A percentile compares a stretch with the other conserved stretches of the same genome.
These are phyloP conservation scores for Pelobates fuscus DNA, from an alignment of 2,113 vertebrate species.

Conservation along the genomic window DNA sequence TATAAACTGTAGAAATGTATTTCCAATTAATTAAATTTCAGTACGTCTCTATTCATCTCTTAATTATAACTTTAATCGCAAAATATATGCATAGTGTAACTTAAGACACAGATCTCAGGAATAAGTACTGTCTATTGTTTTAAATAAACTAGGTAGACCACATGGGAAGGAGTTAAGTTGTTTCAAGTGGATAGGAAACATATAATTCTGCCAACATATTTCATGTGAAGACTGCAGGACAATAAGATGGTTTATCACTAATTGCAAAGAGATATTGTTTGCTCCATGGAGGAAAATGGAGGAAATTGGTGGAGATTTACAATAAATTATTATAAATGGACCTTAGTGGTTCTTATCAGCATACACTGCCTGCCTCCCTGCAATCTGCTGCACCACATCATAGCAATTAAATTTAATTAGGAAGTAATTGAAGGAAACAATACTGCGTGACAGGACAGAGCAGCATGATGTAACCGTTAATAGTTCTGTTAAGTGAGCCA, in stretches of 20 bases:
- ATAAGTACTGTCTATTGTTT: not conserved
- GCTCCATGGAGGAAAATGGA: conserved; percentile 2
- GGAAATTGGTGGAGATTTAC: conserved; percentile 12
- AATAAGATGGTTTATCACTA: conserved; percentile 18
- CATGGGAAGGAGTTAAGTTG: not conserved
- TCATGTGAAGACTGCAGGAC: not conserved
- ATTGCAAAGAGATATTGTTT: conserved; percentile 16
- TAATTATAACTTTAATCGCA: too few species aligned
- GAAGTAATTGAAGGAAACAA: conserved; percentile 46
- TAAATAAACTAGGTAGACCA: not conserved
- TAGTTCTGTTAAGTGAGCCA: conserved; percentile 9
- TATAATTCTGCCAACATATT: not conserved
- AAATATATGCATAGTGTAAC: too few species aligned
- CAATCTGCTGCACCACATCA: conserved; percentile 47
- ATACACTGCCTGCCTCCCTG: conserved; percentile 25
- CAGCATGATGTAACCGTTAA: conserved; percentile 26
- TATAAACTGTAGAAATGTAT: too few species aligned
- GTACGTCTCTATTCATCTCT: too few species aligned
- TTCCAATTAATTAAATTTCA: too few species aligned
- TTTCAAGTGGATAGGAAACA: not conserved
- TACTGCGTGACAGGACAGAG: conserved; percentile 32
- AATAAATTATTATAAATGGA: conserved; percentile 44
- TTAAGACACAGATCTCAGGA: too few species aligned
- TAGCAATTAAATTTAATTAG: conserved; percentile 47
- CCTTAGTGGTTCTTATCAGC: conserved; percentile 40